These are phyloP conservation scores for Reticulitermes speratus DNA, from an alignment of 1,140 invertebrate species.

Conservation along the genomic window DNA sequence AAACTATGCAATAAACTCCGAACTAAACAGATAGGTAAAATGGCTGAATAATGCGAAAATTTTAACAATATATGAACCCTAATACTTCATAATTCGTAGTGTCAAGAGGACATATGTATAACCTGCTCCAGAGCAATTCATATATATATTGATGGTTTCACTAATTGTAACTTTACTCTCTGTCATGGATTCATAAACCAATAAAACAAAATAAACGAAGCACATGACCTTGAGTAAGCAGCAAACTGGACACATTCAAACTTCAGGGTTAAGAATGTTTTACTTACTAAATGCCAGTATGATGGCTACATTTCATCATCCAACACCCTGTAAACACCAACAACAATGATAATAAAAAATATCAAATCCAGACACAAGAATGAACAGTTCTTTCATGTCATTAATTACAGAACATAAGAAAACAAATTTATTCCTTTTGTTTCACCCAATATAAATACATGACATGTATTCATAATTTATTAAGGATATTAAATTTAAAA, in stretches of 20 bases:
- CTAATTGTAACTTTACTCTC: neutral
- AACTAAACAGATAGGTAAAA: no score
- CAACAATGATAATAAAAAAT: neutral
- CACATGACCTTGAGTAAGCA: neutral
- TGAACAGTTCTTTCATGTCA: neutral
- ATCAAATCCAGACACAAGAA: neutral
- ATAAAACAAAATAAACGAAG: neutral
- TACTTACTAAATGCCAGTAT: slow-evolving; percentile 13
- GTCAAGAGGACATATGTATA: no score
- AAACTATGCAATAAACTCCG: no score
- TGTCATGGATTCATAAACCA: neutral
- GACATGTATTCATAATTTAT: neutral
- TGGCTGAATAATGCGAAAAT: no score
- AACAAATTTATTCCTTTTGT: neutral
- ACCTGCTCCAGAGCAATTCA: neutral
- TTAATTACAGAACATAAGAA: neutral
- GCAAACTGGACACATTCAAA: neutral
- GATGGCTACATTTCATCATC: slow-evolving; percentile 36
- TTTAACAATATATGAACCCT: no score
- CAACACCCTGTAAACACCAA: slow-evolving; percentile 35
- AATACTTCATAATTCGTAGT: no score
- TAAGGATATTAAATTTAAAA: neutral
- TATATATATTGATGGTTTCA: neutral
- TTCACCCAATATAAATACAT: neutral
- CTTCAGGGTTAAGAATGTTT: no score